Evolutionary conservation across 2,888 invertebrate genomes (phyloP), one percentile per base, ranked within the genome.

Genomic region (Magallana nippona): DNA sequence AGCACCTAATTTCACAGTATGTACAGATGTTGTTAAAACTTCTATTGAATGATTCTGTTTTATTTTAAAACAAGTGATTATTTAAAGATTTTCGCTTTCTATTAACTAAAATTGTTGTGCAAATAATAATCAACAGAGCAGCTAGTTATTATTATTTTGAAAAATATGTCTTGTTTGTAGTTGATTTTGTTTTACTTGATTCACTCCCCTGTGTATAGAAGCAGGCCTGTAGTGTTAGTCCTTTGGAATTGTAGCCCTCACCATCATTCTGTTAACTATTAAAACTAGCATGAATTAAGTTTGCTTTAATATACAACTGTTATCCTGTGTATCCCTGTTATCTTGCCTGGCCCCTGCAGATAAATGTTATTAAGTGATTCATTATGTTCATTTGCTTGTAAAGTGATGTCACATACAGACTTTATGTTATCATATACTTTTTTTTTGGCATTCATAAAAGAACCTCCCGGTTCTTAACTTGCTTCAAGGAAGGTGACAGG

Each of bases 61-160:
- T 22, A 27, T 27, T 71, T 22, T 71, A 3, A 22, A 71, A 44
- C 8, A 44, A 71, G 71, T 71, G 71, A 71, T 71, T 27, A 27
- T 71, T 71, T 71, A 32, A 17, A 71, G 15, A 17, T 71, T 71
- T 71, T 71, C 44, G 71, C 71, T 71, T 71, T 15, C 71, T 71
- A 71, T 71, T 10, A 22, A 71, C 71, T 56, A 58, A 58, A 58
- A 58, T 77, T 82, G 82, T 82, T 82, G 82, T 82, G 82, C 82
- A 77, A 57, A 82, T 27, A 56, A 79, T 58, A 79, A 62, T 83
- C 27, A 79, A 55, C 63, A 83, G 83, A 79, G 83, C 83, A 83
- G 83, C 83, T 83, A 83, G 83, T 79, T 81, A 79, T 56, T 55
- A 22, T 19, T 79, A 57, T 79, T 15, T 71, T 71, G 8, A 8